These are phyloP conservation scores for Hylaea fasciaria DNA, from an alignment of 2,888 invertebrate species.

Conservation along the genomic window DNA sequence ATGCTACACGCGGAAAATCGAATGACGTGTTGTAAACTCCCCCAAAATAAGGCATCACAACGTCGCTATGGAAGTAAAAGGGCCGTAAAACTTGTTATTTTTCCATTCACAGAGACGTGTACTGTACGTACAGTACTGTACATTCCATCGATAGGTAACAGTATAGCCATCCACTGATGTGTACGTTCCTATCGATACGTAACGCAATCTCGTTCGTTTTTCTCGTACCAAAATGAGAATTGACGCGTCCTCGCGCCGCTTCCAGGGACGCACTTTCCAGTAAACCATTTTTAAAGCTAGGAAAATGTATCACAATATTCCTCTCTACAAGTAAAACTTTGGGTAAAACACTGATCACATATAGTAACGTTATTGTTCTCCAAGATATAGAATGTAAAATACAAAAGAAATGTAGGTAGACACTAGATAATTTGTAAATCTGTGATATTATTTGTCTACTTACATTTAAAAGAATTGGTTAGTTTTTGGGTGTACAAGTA, in stretches of 20 bases:
- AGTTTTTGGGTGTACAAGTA: too few relatives aligned
- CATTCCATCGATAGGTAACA: conserved; percentile 3
- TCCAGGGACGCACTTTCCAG: not conserved
- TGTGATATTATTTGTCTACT: too few relatives aligned
- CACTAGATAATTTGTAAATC: too few relatives aligned
- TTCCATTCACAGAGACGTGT: not conserved
- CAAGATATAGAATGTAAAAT: too few relatives aligned
- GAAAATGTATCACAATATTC: too few relatives aligned
- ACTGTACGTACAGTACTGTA: too few relatives aligned
- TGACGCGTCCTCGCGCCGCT: not conserved
- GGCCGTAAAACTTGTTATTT: conserved; percentile 6
- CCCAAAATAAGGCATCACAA: conserved; percentile 2
- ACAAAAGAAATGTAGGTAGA: too few relatives aligned
- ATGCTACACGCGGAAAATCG: not conserved
- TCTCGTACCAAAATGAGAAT: conserved; percentile 1
- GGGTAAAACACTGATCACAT: too few relatives aligned
- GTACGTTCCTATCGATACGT: not conserved
- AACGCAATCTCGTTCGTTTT: not conserved
- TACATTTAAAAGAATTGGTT: too few relatives aligned
- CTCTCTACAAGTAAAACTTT: too few relatives aligned
- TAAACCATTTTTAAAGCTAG: not conserved
- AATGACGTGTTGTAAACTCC: not conserved
- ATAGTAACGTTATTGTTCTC: too few relatives aligned
- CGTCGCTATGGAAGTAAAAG: not conserved
- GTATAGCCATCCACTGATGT: not conserved